Evolutionary conservation across 1,140 invertebrate species (phyloP).

Genomic region (Ostrea edulis): DNA sequence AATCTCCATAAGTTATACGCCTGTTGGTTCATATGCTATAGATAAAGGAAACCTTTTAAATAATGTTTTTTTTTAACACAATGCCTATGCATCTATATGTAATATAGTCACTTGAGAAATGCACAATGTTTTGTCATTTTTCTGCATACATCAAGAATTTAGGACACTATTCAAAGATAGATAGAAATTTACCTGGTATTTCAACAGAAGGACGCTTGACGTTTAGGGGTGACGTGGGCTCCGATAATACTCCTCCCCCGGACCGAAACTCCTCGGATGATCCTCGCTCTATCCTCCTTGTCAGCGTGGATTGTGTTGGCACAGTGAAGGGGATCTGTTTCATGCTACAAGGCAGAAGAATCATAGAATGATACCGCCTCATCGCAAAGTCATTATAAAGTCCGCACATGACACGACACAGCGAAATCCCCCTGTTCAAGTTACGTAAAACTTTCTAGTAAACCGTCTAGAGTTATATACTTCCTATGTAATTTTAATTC

Average conservation of each 20-base stretch:
- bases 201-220: constrained; percentile 73
- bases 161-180: not conserved
- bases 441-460: not conserved
- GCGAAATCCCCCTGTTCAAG: not conserved
- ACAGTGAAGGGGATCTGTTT: constrained; percentile 76
- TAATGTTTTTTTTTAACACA: no score
- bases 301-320: constrained; percentile 59
- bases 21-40: no score
- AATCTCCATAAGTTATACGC: no score
- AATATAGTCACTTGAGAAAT: no score
- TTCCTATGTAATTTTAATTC: constrained; percentile 1
- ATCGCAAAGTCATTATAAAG: not conserved
- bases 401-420: not conserved
- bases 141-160: no score
- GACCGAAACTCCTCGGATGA: constrained; percentile 56
- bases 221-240: constrained; percentile 70
- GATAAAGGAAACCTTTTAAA: no score
- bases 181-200: constrained; percentile 69
- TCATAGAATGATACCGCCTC: constrained; percentile 69
- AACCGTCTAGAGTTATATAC: not conserved
- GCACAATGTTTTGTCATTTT: no score
- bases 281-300: constrained; percentile 52
- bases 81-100: no score
- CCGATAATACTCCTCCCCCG: constrained; percentile 64
- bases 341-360: constrained; percentile 73